These are phyloP conservation scores for Emmelina monodactyla DNA, from an alignment of 2,888 invertebrate genomes.

Conservation along the genomic window DNA sequence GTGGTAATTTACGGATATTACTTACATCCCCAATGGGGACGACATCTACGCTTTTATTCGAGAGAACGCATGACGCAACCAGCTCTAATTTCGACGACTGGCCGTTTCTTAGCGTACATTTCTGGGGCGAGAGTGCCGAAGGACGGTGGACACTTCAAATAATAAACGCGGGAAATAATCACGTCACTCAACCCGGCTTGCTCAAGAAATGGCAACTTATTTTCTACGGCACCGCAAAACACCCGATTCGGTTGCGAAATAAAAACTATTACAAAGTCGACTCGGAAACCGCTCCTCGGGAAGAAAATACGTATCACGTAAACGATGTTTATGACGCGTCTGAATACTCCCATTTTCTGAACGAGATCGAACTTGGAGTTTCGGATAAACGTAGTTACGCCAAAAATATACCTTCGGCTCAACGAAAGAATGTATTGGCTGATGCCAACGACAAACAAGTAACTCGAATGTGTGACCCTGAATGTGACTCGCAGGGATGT, in stretches of 20 bases:
- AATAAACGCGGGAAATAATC: slow-evolving; percentile 76
- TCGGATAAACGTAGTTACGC: slow-evolving; percentile 72
- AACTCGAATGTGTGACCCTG: slow-evolving; percentile 79
- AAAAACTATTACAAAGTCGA: slow-evolving; percentile 52
- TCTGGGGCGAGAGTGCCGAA: slow-evolving; percentile 94
- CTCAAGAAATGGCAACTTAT: slow-evolving; percentile 95
- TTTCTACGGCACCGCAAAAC: slow-evolving; percentile 91
- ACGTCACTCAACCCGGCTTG: slow-evolving; percentile 85
- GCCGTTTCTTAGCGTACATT: slow-evolving; percentile 98
- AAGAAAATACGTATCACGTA: slow-evolving; percentile 69
- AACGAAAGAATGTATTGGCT: slow-evolving; percentile 67
- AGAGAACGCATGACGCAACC: slow-evolving; percentile 88
- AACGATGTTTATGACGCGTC: slow-evolving; percentile 69
- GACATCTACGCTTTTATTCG: slow-evolving; percentile 90
- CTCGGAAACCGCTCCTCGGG: no score
- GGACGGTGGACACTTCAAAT: slow-evolving; percentile 89
- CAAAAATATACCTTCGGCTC: slow-evolving; percentile 71
- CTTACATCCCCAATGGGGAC: slow-evolving; percentile 94
- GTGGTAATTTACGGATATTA: slow-evolving; percentile 90
- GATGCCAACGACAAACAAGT: slow-evolving; percentile 69
- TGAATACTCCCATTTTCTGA: slow-evolving; percentile 65
- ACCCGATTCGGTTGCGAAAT: slow-evolving; percentile 79
- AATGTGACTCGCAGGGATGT: slow-evolving; percentile 80
- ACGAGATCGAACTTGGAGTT: slow-evolving; percentile 55
- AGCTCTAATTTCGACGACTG: slow-evolving; percentile 96